phyloP scores from a whole-genome alignment of 2,113 vertebrate species.

The Rhegmatorhina hoffmannsi region DNA sequence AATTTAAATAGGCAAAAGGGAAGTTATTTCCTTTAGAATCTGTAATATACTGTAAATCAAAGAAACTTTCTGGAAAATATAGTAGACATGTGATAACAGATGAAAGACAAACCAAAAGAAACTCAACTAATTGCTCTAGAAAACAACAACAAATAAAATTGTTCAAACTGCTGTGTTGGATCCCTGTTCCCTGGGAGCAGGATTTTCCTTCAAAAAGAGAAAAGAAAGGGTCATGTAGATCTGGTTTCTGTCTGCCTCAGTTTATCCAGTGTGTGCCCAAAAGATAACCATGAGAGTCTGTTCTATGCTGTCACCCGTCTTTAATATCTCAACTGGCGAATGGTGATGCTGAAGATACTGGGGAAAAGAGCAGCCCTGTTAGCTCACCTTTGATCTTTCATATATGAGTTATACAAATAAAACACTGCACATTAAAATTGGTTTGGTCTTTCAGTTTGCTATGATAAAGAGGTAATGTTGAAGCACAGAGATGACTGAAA shows the following conservation, averaged over 20 bases:
- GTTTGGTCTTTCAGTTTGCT: not conserved
- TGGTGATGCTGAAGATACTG: not conserved
- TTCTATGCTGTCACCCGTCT: not conserved
- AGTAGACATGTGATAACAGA: not conserved
- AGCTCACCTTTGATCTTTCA: constrained; percentile 39
- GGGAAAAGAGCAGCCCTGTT: not conserved
- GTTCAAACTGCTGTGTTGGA: not conserved
- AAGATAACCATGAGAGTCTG: constrained; percentile 13
- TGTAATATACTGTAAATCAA: constrained; percentile 10
- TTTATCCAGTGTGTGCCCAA: not conserved
- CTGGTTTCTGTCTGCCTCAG: constrained; percentile 38
- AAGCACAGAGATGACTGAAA: not conserved
- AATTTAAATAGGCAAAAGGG: not conserved
- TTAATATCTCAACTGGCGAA: not conserved
- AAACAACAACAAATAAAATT: not conserved
- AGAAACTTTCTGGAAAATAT: not conserved
- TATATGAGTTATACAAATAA: not conserved
- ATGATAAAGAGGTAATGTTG: not conserved
- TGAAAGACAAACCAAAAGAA: constrained; percentile 9
- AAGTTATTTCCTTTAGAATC: not conserved
- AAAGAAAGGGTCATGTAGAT: not conserved
- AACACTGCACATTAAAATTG: not conserved
- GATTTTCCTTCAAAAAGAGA: not conserved
- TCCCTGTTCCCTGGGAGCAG: not conserved
- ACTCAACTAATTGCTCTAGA: not conserved